phyloP scores from a whole-genome alignment of 2,888 invertebrate species.

The Cheilosia grossa region DNA sequence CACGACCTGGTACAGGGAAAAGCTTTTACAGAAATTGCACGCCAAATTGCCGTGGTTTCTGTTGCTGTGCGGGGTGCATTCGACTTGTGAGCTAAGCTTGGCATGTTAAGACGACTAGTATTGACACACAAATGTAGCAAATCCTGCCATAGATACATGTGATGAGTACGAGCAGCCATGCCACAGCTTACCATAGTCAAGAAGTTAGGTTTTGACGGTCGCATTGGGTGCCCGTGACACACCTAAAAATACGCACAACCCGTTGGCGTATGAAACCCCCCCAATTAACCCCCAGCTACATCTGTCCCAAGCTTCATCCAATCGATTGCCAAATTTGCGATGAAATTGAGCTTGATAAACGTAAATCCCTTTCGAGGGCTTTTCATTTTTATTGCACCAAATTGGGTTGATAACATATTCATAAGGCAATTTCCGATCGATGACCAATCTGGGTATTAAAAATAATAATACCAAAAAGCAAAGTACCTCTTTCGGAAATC shows the following conservation, averaged over 20 bases:
- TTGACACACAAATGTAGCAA: no score
- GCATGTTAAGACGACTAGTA: no score
- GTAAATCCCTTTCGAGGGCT: conserved; percentile 59
- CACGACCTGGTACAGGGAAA: conserved; percentile 35
- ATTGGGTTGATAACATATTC: conserved; percentile 74
- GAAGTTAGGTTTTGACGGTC: no score
- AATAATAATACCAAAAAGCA: conserved; percentile 68
- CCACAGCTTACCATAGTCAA: no score
- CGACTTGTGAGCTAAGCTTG: no score
- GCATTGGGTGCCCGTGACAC: no score
- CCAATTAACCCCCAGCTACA: no score
- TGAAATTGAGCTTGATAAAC: conserved; percentile 41
- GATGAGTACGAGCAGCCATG: no score
- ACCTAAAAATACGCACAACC: no score
- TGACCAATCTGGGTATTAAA: conserved; percentile 73
- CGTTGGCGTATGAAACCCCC: no score
- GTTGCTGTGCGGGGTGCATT: no score
- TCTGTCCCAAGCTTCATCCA: conserved; percentile 8
- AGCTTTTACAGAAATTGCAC: conserved; percentile 40
- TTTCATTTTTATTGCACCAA: conserved; percentile 72
- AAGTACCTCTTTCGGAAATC: conserved; percentile 26
- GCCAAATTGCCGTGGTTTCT: not conserved
- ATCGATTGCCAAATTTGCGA: conserved; percentile 18
- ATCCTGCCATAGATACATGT: no score
- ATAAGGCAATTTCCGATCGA: conserved; percentile 75